Evolutionary conservation across 2,888 invertebrate species (phyloP).

Genomic region (Shargacucullia verbasci): DNA sequence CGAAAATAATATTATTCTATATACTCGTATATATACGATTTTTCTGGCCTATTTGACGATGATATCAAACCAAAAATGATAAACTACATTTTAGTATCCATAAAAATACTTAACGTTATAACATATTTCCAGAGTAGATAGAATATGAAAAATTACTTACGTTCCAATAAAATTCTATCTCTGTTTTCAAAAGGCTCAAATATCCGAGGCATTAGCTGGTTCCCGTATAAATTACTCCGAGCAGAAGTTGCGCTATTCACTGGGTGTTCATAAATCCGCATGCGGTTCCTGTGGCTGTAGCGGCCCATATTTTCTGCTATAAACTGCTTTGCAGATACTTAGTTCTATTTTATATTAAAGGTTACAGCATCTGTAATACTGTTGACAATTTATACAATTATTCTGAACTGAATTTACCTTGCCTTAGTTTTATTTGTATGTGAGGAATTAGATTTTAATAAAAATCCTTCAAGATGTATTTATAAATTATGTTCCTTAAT

Average conservation of each 20-base stretch:
- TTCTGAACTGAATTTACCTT: too few relatives aligned
- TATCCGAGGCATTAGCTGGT: constrained; percentile 24
- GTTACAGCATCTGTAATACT: constrained; percentile 16
- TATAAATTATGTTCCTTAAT: too few relatives aligned
- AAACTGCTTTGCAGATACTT: constrained; percentile 41
- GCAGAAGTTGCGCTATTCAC: constrained; percentile 37
- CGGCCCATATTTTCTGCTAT: constrained; percentile 42
- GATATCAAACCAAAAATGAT: neutral
- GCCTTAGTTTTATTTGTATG: too few relatives aligned
- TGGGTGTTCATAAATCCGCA: constrained; percentile 40
- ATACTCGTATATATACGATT: neutral
- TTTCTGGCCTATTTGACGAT: neutral
- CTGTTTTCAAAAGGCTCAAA: constrained; percentile 30
- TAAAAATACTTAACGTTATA: too few relatives aligned
- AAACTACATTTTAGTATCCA: too few relatives aligned
- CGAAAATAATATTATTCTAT: too few relatives aligned
- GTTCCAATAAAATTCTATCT: constrained; percentile 15
- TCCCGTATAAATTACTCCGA: constrained; percentile 34
- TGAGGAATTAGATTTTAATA: too few relatives aligned
- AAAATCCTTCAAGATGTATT: too few relatives aligned
- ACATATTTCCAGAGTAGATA: too few relatives aligned
- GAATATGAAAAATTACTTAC: neutral
- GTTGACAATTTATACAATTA: constrained; percentile 9
- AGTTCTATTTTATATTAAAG: constrained; percentile 28
- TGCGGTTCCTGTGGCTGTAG: constrained; percentile 34